A percentile compares a stretch with the other conserved stretches of the same genome.
phyloP scores from a whole-genome alignment of 2,888 invertebrate species.

The Colletes collaris region DNA sequence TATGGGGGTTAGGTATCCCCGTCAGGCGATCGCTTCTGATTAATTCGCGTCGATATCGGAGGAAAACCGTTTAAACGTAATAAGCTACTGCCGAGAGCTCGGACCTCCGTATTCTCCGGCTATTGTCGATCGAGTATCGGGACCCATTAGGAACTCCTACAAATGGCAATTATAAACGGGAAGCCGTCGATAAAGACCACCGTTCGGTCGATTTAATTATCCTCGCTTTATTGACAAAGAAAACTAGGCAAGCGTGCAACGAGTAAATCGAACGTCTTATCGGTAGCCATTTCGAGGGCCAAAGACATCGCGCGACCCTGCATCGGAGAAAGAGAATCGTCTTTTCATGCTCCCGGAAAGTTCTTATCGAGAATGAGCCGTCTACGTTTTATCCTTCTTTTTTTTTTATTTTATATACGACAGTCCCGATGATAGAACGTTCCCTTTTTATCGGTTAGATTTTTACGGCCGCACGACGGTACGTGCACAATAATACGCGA shows the following conservation, averaged over 20 bases:
- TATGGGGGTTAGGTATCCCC: neutral
- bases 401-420: conserved; percentile 22
- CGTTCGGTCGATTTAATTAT: conserved; percentile 56
- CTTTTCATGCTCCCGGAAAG: conserved; percentile 37
- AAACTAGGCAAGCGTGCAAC: conserved; percentile 28
- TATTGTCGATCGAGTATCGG: conserved; percentile 13
- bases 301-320: conserved; percentile 9
- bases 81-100: conserved; percentile 30
- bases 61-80: conserved; percentile 50
- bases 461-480: conserved; percentile 30
- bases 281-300: conserved; percentile 32
- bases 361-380: conserved; percentile 43
- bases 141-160: conserved; percentile 32
- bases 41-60: conserved; percentile 44
- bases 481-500: conserved; percentile 31
- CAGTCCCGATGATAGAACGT: conserved; percentile 5
- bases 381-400: conserved; percentile 4
- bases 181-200: conserved; percentile 31
- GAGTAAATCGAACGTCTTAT: conserved; percentile 46
- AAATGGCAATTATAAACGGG: conserved; percentile 48
- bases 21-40: conserved; percentile 34
- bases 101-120: conserved; percentile 10
- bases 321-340: conserved; percentile 20
- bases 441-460: conserved; percentile 49
- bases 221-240: conserved; percentile 12